Base-by-base conservation (phyloP, 2,113 vertebrate genomes). In the Phaethon lepturus region DNA sequence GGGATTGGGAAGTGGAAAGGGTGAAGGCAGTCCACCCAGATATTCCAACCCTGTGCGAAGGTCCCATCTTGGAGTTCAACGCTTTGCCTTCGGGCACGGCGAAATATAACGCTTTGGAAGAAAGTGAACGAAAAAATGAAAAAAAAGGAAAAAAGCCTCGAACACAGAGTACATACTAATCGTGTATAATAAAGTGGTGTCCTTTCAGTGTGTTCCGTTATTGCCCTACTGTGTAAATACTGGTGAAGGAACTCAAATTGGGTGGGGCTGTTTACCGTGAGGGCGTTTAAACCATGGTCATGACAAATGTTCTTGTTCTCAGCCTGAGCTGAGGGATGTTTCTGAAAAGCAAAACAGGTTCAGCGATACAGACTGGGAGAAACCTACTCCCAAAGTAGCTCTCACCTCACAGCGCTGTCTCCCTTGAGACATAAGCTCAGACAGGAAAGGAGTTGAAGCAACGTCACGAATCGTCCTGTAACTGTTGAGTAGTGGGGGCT, bases 401-500 rank as follows among this genome's bases (percentile, higher is more conserved):
- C 45, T 62, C 17, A 50, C 31, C 18, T 80, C 18, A 19, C 10
- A 10, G n/a, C 10, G 3, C 33, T 42, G 53, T 45, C 9, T 71
- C 4, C 45, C 22, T 77, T 55, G 29, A 55, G 24, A n/a, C 1
- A 1, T 3, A 31, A 67, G 24, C 24, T 64, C 35, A 53, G 62
- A 45, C 9, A 55, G 38, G 19, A 68, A 60, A 66, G 75, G 15
- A 64, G 13, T 1, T 9, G 40, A 60, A 68, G 10, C 29, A 52
- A 55, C 4, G 22, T n/a, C 3, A 28, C 16, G 38, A 67, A n/a
- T 31, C 5, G 7, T n/a, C 44, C 3, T 82, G 20, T 72, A 35
- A 31, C 22, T 50, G 26, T 13, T 69, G 49, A 29, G 35, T 26
- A 33, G n/a, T 0, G 0, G 45, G 5, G 14, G 14, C 24, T 77